Conservation (phyloP, 2,888 invertebrate genomes). For the Odontomyia ornata region DNA sequence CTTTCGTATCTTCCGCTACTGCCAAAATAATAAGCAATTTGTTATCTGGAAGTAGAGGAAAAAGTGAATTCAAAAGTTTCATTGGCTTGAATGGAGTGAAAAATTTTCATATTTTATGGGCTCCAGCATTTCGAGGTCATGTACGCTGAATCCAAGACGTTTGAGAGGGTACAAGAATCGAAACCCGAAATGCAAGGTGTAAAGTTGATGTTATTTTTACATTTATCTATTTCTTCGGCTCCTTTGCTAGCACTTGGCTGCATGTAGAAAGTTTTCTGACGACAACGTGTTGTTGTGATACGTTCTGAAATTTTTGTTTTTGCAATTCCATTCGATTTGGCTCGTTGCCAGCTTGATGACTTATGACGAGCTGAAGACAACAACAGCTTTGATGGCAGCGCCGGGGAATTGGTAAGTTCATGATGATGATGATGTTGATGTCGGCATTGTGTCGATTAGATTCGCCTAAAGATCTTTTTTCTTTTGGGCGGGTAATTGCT, state of each 20-base stretch:
- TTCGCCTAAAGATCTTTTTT: neutral
- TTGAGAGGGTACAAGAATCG: neutral
- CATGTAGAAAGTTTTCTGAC: slow-evolving; percentile 27
- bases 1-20: too few relatives aligned
- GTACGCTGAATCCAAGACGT: neutral
- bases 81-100: neutral
- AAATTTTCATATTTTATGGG: slow-evolving; percentile 17
- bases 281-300: neutral
- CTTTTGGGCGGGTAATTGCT: slow-evolving; percentile 24
- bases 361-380: neutral
- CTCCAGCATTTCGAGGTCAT: slow-evolving; percentile 23
- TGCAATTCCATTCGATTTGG: slow-evolving; percentile 10
- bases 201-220: neutral
- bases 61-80: slow-evolving; percentile 26
- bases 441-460: neutral
- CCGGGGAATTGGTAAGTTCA: neutral
- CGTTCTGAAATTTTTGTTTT: slow-evolving; percentile 12
- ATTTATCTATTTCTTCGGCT: slow-evolving; percentile 4
- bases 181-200: slow-evolving; percentile 8
- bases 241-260: too few relatives aligned
- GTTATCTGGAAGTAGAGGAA: neutral
- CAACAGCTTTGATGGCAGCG: too few relatives aligned
- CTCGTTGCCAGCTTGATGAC: slow-evolving; percentile 3
- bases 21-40: too few relatives aligned
- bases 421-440: neutral